A percentile compares a stretch with the other conserved stretches of the same genome.
phyloP scores from a whole-genome alignment of 2,113 vertebrate species.

The Periophthalmus modestus region DNA sequence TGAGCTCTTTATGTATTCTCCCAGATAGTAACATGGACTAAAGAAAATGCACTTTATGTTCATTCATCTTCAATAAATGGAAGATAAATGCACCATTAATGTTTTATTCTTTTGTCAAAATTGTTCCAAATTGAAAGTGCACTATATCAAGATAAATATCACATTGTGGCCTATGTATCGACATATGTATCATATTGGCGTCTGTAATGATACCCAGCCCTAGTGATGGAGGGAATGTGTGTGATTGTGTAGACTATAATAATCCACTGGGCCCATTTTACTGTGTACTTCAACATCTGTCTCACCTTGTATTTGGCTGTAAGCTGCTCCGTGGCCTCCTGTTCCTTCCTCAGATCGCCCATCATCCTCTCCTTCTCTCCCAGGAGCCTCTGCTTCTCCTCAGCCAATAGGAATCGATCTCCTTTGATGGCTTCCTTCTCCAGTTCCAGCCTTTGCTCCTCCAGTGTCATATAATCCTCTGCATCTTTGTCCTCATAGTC shows the following conservation, averaged over 20 bases:
- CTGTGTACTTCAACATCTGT: background rate
- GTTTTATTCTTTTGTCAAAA: no score
- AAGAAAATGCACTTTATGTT: no score
- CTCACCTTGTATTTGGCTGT: slow-evolving; percentile 95
- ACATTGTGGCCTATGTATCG: no score
- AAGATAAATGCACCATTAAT: no score
- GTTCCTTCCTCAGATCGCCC: slow-evolving; percentile 89
- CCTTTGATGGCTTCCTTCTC: slow-evolving; percentile 94
- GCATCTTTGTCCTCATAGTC: slow-evolving; percentile 77
- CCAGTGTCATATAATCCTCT: slow-evolving; percentile 88
- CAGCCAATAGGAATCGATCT: slow-evolving; percentile 88
- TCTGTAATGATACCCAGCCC: no score
- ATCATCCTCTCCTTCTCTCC: slow-evolving; percentile 98
- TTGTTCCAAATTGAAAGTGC: no score
- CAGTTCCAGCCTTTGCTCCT: slow-evolving; percentile 89
- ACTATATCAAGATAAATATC: no score
- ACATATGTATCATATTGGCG: no score
- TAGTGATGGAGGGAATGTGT: background rate
- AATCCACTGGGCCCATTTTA: background rate
- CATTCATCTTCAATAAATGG: no score
- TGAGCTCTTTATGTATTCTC: no score
- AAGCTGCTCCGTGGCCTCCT: slow-evolving; percentile 90
- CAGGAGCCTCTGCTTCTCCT: slow-evolving; percentile 93
- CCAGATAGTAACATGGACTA: no score
- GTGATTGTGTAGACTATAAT: background rate